Base-by-base conservation (phyloP, 2,113 vertebrate species). In the Zosterops pallidus region DNA sequence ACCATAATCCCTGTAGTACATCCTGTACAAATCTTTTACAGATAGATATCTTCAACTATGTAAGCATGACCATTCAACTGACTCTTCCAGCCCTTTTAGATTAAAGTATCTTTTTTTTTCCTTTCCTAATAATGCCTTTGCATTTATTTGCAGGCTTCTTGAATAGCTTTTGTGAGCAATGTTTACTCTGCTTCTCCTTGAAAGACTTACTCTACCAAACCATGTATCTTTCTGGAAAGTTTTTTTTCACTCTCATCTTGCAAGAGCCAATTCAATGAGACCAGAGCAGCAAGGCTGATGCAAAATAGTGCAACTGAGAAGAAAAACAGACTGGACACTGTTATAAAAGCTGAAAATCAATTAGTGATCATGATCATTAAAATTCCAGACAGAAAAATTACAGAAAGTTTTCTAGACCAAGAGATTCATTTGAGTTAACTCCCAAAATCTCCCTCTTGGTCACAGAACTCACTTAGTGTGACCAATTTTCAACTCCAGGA, bases 1-100 rank as follows among this genome's bases (percentile, higher is more conserved):
- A 86, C 28, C 33, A n/a, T 94, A 93, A 96, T 96, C 92, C 79
- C 53, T 68, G 28, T 39, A 62, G 91, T 88, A 95, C 78, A 90
- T 94, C 78, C 92, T 11, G 10, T 90, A 68, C 79, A 86, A 94
- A 90, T 94, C 87, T 92, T 94, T 90, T 86, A 78, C 26, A 25
- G 35, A 60, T 44, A 90, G 64, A 71, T 88, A 81, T 86, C 76
- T 95, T 93, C 46, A 85, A 78, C 50, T 68, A 22, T 14, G 8
- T 83, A 65, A 96, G 64, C 75, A 46, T 92, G 55, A 80, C 75
- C 25, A 2, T 49, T 84, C 50, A 88, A 69, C 14, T 57, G 19
- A 67, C n/a, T 93, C n/a, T 85, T 87, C 85, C 57, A 76, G 22
- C 13, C 14, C 26, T 63, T 63, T 20, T 49, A 65, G 55, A 78